phyloP scores from a whole-genome alignment of 1,140 invertebrate species.

The Hestina assimilis region DNA sequence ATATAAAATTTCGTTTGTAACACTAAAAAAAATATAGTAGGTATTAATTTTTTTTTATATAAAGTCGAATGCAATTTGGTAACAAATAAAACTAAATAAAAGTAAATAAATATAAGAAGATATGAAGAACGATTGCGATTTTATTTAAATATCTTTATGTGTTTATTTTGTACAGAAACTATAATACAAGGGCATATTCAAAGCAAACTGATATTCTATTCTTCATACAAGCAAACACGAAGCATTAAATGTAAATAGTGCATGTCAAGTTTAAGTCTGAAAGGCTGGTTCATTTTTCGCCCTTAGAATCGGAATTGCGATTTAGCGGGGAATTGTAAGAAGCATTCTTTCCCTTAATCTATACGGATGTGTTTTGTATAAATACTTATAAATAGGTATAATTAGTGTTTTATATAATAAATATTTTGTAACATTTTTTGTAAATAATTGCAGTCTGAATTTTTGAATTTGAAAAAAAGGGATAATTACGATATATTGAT shows the following conservation, averaged over 20 bases:
- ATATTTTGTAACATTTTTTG: too few species aligned
- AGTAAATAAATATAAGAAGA: slow-evolving; percentile 40
- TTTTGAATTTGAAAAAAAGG: too few species aligned
- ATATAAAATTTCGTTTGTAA: not conserved
- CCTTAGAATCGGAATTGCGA: not conserved
- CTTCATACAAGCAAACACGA: slow-evolving; percentile 38
- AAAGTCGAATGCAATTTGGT: slow-evolving; percentile 6
- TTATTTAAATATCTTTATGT: slow-evolving; percentile 53
- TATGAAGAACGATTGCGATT: slow-evolving; percentile 46
- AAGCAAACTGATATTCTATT: slow-evolving; percentile 33
- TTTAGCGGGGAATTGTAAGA: not conserved
- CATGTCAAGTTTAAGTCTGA: slow-evolving; percentile 22
- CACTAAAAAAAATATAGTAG: not conserved
- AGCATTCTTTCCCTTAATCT: too few species aligned
- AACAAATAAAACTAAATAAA: slow-evolving; percentile 20
- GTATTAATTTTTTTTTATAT: not conserved
- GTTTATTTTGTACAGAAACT: slow-evolving; percentile 46
- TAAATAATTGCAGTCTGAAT: too few species aligned
- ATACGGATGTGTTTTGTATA: too few species aligned
- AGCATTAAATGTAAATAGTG: slow-evolving; percentile 49
- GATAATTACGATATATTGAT: too few species aligned
- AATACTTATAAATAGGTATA: too few species aligned
- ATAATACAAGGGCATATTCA: slow-evolving; percentile 37
- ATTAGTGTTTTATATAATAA: too few species aligned
- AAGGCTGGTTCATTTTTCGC: too few species aligned